A percentile compares a stretch with the other conserved stretches of the same genome.
These are phyloP conservation scores for Penaeus vannamei DNA, from an alignment of 1,140 invertebrate species.

Conservation along the genomic window DNA sequence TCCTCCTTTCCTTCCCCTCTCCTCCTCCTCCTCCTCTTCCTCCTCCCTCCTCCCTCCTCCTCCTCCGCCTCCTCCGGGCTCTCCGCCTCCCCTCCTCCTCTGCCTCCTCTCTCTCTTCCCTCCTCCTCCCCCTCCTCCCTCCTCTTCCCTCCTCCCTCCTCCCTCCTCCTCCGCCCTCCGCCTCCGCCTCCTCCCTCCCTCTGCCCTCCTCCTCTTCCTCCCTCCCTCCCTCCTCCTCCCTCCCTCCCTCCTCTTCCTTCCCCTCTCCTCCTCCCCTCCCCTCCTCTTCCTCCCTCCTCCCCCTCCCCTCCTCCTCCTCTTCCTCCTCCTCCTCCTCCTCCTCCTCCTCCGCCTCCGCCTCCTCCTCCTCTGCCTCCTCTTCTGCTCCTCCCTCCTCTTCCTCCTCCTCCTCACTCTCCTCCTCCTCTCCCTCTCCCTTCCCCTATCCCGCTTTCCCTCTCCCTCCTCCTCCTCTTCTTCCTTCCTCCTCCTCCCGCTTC, in stretches of 20 bases:
- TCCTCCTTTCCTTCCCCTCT: too few relatives aligned
- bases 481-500: too few relatives aligned
- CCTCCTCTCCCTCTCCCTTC: not conserved
- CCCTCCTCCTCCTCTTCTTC: too few relatives aligned
- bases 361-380: not conserved
- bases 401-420: not conserved
- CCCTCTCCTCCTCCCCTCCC: not conserved
- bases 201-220: not conserved
- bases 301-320: not conserved
- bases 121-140: not conserved
- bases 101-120: not conserved
- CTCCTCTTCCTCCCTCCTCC: conserved; percentile 4
- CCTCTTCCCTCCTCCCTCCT: too few relatives aligned
- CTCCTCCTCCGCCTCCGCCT: not conserved
- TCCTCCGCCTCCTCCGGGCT: not conserved
- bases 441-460: not conserved
- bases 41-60: too few relatives aligned
- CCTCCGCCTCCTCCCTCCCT: not conserved
- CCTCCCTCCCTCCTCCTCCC: not conserved
- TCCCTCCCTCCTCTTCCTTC: not conserved
- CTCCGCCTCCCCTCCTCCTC: not conserved
- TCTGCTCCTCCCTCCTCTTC: too few relatives aligned
- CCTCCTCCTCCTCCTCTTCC: too few relatives aligned
- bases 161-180: not conserved
- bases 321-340: not conserved